Conservation (phyloP, 1,140 invertebrate genomes). For the Kradibia gibbosae region DNA sequence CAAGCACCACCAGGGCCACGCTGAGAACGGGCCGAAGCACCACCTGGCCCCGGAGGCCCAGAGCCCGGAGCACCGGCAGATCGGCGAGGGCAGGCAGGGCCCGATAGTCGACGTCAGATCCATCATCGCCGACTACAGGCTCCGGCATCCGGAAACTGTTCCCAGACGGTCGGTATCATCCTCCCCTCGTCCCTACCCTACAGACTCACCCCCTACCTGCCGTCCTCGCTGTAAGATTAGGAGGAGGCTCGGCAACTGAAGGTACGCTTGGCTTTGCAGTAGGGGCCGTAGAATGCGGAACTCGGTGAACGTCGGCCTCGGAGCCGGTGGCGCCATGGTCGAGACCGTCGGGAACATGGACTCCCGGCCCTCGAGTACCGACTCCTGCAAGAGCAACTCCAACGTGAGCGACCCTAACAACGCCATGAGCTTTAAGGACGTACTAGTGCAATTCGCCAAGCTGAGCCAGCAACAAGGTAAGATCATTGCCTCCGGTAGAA, state of each 20-base stretch:
- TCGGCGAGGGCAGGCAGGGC: conserved; percentile 80
- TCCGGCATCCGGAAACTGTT: conserved; percentile 80
- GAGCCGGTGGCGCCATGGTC: conserved; percentile 68
- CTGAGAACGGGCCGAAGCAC: conserved; percentile 49
- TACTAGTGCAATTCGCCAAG: conserved; percentile 84
- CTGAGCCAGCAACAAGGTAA: conserved; percentile 73
- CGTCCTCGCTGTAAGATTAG: too few relatives aligned
- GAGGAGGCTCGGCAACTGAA: neutral
- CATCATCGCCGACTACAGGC: conserved; percentile 86
- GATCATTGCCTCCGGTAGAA: neutral
- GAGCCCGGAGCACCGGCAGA: conserved; percentile 65
- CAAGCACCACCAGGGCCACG: conserved; percentile 47
- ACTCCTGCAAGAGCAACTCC: conserved; percentile 72
- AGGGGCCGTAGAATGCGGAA: conserved; percentile 70
- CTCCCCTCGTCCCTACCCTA: too few relatives aligned
- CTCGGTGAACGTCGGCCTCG: conserved; percentile 67
- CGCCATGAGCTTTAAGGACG: conserved; percentile 80
- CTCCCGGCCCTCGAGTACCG: conserved; percentile 73
- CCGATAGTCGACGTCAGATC: conserved; percentile 85
- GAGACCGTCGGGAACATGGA: conserved; percentile 65
- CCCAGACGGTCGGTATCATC: conserved; percentile 72
- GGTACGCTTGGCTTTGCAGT: conserved; percentile 20
- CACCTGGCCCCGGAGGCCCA: conserved; percentile 52
- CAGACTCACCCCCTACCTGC: too few relatives aligned
- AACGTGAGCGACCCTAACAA: conserved; percentile 64